Evolutionary conservation across 2,888 invertebrate species (phyloP), one percentile per base, ranked within the genome.

Genomic region (Agrilus mali): DNA sequence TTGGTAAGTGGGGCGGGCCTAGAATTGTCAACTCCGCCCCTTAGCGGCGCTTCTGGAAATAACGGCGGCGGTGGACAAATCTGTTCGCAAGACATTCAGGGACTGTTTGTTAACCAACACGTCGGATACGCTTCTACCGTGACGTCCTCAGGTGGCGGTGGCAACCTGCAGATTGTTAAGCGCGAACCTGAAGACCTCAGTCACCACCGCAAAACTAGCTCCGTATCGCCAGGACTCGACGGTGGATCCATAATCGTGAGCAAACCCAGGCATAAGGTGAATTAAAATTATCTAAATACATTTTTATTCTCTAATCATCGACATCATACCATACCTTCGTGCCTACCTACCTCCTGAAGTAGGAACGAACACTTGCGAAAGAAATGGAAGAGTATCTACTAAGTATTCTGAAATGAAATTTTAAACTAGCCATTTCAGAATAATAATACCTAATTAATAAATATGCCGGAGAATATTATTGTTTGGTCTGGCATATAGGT

Each of bases 131-230:
- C 62, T 56, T 68, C 61, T 57, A 63, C 62, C 55, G 53, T 74
- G 65, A 67, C 73, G 60, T 70, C 60, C 55, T 27, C 27, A 27
- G 27, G 27, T 27, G 50, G 51, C 46, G 53, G 52, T 37, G 53
- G 50, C 58, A 51, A 53, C 47, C 39, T 48, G 42, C 77, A 76
- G 62, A 75, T 77, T 64, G 81, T 84, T 66, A 85, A 85, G 71
- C 77, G 84, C 65, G 86, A 85, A 69, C 85, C 85, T 59, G 85
- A 85, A 71, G 86, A 86, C 67, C 74, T 85, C 55, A 84, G 83
- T 72, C 71, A 71, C 56, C 71, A 70, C 58, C 75, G 79, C 66
- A 78, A 78, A 71, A 69, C 75, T 67, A 72, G 73, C 65, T 74
- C 73, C 65, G 72, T 72, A 66, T 75, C 76, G 45, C 68, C 68